Percentiles rank a stretch among this genome's conserved stretches.
Evolutionary conservation across 2,797 vertebrate species (phyloP).

Genomic region (Anguilla obscura): DNA sequence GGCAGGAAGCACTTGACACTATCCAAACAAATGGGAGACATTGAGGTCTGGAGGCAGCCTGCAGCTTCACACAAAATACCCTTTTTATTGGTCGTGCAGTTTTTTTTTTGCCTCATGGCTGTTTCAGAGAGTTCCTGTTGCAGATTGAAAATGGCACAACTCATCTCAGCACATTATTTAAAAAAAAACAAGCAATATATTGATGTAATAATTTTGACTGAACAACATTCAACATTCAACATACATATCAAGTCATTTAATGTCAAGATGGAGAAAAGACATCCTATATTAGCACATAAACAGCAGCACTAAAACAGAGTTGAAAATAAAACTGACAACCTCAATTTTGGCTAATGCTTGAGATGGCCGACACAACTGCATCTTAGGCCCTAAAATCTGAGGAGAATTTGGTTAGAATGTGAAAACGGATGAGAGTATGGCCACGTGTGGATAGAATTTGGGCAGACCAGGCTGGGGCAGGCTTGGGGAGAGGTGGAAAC

Average conservation of each 20-base stretch:
- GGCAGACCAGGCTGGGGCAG: neutral
- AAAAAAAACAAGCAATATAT: neutral
- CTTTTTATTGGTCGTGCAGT: neutral
- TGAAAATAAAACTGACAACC: neutral
- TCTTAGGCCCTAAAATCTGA: neutral
- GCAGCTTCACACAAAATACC: conserved; percentile 37
- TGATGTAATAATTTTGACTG: neutral
- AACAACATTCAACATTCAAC: neutral
- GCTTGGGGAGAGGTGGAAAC: neutral
- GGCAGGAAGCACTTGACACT: conserved; percentile 47
- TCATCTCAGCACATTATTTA: neutral
- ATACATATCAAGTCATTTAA: neutral
- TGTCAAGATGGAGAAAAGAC: neutral
- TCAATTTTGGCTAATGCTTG: neutral
- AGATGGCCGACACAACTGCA: neutral
- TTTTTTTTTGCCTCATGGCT: conserved; percentile 44
- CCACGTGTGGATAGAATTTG: too few relatives aligned
- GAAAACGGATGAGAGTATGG: neutral
- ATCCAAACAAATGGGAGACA: conserved; percentile 42
- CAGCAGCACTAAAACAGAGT: neutral
- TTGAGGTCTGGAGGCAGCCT: conserved; percentile 24
- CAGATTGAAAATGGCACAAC: conserved; percentile 18
- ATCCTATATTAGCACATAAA: neutral
- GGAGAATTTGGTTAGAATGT: too few relatives aligned
- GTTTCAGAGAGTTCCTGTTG: conserved; percentile 36